Conservation (phyloP, 2,113 vertebrate species). For the Donacobius atricapilla region DNA sequence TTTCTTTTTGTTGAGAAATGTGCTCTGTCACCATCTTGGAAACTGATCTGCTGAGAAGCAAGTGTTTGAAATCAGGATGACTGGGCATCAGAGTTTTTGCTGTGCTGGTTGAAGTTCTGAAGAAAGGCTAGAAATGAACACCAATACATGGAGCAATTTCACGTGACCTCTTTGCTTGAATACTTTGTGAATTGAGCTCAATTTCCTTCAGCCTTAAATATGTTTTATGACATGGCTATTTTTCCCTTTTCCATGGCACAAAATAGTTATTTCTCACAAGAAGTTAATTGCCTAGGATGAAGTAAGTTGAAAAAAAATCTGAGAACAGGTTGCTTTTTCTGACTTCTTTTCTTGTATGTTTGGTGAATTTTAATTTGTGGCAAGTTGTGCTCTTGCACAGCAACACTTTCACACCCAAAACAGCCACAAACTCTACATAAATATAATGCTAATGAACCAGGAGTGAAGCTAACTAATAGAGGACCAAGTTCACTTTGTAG, state of each 20-base stretch:
- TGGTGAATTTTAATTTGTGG: background rate
- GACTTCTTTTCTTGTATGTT: background rate
- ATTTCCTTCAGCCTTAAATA: background rate
- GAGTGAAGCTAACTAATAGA: background rate
- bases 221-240: background rate
- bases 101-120: background rate
- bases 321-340: background rate
- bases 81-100: background rate
- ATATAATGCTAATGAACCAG: background rate
- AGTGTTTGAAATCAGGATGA: conserved; percentile 3
- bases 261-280: background rate
- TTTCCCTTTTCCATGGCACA: background rate
- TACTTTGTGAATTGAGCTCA: conserved; percentile 20
- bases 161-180: background rate
- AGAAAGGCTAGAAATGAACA: conserved; percentile 16
- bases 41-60: background rate
- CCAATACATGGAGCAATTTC: background rate
- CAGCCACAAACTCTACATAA: background rate
- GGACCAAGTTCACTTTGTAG: background rate
- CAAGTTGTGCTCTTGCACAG: background rate
- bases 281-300: background rate
- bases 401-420: background rate
- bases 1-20: background rate
- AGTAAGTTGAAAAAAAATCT: background rate
- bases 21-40: background rate